Base-by-base conservation (phyloP, 1,140 invertebrate genomes). In the Palaemon carinicauda region DNA sequence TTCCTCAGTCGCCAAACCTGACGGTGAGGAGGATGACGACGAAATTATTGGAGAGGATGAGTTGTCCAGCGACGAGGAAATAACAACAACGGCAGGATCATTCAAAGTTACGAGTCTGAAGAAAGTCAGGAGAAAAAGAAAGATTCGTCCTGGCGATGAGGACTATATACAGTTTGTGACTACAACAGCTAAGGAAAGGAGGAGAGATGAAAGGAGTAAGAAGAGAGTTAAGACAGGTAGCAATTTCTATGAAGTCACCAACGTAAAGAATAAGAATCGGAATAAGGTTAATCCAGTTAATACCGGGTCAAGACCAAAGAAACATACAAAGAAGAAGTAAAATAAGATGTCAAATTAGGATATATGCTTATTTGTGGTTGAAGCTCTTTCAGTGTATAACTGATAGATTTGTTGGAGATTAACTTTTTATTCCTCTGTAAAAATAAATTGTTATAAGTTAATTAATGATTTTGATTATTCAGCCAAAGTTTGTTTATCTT, bases 211-310 rank as follows among this genome's bases (percentile, higher is more conserved):
- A 19, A 69, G 84, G 31, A 52, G 71, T n/a, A 33, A 73, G 14
- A 86, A 86, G 51, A 86, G 65, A 29, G 80, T 96, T 91, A 98
- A 97, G 90, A 95, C 97, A 88, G 97, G 97, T 86, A 96, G 95
- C 90, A 96, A 98, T 92, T 99, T 98, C 91, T 99, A 99, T 91
- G 95, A 97, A 93, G 94, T 96, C 33, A 94, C 95, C 3, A 98
- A 98, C 94, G 97, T 98, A 33, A 99, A 99, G 91, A 98, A 97
- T 91, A 94, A 94, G 87, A 96, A 95, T 91, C 93, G 94, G 14
- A 90, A 90, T 7, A 89, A 89, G 73, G 69, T 73, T 52, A 87
- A 69, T 52, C 79, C 78, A 50, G 31, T 33, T 12, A 21, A 33
- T 31, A 9, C 50, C 12, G 41, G 3, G 14, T 24, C 56, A 31